Conservation (phyloP, 2,888 invertebrate species). For the Embidobia sp. region DNA sequence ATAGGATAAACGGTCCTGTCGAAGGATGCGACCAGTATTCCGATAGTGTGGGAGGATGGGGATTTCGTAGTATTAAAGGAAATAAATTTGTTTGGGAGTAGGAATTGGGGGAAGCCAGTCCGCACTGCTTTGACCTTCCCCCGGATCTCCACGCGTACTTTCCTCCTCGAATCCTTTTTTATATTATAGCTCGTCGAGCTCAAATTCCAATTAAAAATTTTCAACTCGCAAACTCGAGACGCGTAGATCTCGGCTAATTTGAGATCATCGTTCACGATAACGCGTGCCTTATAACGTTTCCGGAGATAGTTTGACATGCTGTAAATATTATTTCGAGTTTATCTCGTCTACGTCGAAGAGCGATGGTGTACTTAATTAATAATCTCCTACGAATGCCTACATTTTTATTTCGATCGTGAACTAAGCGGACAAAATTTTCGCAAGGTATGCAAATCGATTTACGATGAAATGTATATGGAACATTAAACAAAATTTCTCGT, state of each 20-base stretch:
- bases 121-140: slow-evolving; percentile 72
- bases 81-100: slow-evolving; percentile 81
- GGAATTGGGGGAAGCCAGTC: slow-evolving; percentile 76
- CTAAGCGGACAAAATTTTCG: neutral
- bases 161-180: slow-evolving; percentile 36
- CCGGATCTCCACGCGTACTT: slow-evolving; percentile 60
- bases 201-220: slow-evolving; percentile 75
- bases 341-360: slow-evolving; percentile 5
- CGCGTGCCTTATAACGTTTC: slow-evolving; percentile 39
- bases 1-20: slow-evolving; percentile 63
- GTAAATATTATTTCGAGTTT: slow-evolving; percentile 48
- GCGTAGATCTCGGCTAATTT: slow-evolving; percentile 52
- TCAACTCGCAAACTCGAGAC: slow-evolving; percentile 47
- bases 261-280: slow-evolving; percentile 64
- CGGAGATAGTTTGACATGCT: slow-evolving; percentile 48
- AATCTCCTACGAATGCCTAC: slow-evolving; percentile 6
- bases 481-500: too few relatives aligned
- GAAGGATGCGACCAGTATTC: slow-evolving; percentile 62
- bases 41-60: slow-evolving; percentile 68
- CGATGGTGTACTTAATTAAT: slow-evolving; percentile 44
- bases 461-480: too few relatives aligned
- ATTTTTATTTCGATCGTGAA: slow-evolving; percentile 34
- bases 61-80: slow-evolving; percentile 71
- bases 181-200: slow-evolving; percentile 52
- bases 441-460: too few relatives aligned